Evolutionary conservation across 2,888 invertebrate species (phyloP).

Genomic region (Automeris io): DNA sequence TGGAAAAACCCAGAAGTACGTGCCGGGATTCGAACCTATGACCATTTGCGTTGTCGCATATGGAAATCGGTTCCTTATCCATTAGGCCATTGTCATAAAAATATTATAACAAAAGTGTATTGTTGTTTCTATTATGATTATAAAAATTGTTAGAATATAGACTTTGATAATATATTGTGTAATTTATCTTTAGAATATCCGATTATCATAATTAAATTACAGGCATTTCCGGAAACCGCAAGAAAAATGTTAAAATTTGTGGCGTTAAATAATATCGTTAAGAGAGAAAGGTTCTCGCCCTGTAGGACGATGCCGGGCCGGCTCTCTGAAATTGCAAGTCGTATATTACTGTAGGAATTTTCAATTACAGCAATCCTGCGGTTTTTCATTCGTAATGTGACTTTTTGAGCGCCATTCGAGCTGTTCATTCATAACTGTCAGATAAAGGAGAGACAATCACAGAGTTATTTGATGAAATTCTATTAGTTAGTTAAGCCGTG

Average conservation of each 20-base stretch:
- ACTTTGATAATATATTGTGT: too few species aligned
- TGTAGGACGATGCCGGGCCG: conserved; percentile 44
- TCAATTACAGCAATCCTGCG: conserved; percentile 75
- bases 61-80: too few species aligned
- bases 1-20: too few species aligned
- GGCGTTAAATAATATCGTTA: conserved; percentile 75
- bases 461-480: not conserved
- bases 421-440: conserved; percentile 60
- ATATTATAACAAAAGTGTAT: too few species aligned
- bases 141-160: too few species aligned
- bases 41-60: too few species aligned
- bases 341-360: conserved; percentile 75
- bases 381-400: conserved; percentile 76
- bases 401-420: conserved; percentile 63
- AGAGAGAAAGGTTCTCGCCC: conserved; percentile 66
- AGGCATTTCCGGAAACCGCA: conserved; percentile 47
- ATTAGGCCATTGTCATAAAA: too few species aligned
- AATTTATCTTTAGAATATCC: conserved; percentile 45
- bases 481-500: too few species aligned
- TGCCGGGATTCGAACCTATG: too few species aligned
- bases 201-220: conserved; percentile 74
- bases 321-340: conserved; percentile 70
- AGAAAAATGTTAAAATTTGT: conserved; percentile 72
- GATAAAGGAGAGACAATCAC: conserved; percentile 16
- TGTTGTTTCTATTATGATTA: too few species aligned